These are phyloP conservation scores for Chamaea fasciata DNA, from an alignment of 2,113 vertebrate species.

Conservation along the genomic window DNA sequence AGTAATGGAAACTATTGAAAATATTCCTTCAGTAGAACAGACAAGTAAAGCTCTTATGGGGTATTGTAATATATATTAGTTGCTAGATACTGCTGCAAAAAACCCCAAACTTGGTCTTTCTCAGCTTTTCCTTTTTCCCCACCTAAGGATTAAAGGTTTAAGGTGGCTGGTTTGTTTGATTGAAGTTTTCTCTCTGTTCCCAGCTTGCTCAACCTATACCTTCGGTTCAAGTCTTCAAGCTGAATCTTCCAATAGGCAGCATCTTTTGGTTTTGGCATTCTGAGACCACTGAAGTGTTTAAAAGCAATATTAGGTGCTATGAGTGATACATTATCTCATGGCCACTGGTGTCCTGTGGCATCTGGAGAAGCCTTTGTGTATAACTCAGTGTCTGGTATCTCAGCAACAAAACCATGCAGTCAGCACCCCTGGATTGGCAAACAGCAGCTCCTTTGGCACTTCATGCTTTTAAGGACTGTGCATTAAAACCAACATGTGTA, in stretches of 20 bases:
- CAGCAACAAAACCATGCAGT: neutral
- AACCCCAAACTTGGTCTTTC: neutral
- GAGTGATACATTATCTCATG: neutral
- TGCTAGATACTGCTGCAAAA: neutral
- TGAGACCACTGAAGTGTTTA: neutral
- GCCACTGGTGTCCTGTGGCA: neutral
- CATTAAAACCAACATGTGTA: neutral
- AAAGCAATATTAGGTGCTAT: neutral
- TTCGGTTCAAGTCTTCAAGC: neutral
- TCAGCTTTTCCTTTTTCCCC: neutral
- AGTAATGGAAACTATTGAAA: neutral
- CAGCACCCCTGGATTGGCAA: fast-evolving
- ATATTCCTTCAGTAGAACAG: neutral
- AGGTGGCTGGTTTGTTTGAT: neutral
- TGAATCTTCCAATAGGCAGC: neutral
- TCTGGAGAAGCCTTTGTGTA: neutral
- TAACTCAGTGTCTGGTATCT: neutral
- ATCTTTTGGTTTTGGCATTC: neutral
- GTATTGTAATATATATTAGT: neutral
- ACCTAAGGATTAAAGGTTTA: neutral
- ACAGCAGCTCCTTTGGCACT: neutral
- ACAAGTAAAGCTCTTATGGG: neutral
- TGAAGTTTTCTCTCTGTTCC: neutral
- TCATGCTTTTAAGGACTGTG: neutral
- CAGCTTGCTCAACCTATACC: neutral